A percentile compares a stretch with the other conserved stretches of the same genome.
Evolutionary conservation across 2,113 vertebrate species (phyloP).

Genomic region (Tenebrosternarchus preto): DNA sequence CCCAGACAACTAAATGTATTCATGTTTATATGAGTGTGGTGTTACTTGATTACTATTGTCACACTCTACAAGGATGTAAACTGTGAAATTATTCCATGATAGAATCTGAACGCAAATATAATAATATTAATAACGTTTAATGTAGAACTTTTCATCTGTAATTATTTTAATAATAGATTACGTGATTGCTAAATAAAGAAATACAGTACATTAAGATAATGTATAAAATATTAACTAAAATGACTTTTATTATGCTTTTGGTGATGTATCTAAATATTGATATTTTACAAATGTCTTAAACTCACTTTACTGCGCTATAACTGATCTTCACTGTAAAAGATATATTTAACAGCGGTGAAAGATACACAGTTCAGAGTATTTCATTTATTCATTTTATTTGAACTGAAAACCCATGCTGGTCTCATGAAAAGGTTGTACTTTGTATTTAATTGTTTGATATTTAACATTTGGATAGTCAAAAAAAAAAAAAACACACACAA

Average conservation of each 20-base stretch:
- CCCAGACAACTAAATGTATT: neutral
- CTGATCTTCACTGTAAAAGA: neutral
- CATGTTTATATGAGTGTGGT: neutral
- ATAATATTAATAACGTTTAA: neutral
- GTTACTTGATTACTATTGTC: neutral
- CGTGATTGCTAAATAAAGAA: no score
- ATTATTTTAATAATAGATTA: no score
- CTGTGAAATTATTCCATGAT: neutral
- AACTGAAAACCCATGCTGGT: conserved; percentile 2
- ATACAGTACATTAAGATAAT: no score
- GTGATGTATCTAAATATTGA: no score
- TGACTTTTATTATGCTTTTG: no score
- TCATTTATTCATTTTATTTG: neutral
- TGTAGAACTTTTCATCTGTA: no score
- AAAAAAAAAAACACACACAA: no score
- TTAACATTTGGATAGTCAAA: no score
- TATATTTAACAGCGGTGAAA: neutral
- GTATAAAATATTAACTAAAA: no score
- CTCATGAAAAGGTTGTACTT: neutral
- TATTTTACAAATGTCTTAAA: neutral
- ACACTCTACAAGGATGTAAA: neutral
- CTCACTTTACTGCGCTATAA: neutral
- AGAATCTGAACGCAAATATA: neutral
- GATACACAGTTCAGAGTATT: neutral
- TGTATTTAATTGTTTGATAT: neutral